A percentile compares a stretch with the other conserved stretches of the same genome.
phyloP scores from a whole-genome alignment of 2,888 invertebrate genomes.

The Monopis laevigella region DNA sequence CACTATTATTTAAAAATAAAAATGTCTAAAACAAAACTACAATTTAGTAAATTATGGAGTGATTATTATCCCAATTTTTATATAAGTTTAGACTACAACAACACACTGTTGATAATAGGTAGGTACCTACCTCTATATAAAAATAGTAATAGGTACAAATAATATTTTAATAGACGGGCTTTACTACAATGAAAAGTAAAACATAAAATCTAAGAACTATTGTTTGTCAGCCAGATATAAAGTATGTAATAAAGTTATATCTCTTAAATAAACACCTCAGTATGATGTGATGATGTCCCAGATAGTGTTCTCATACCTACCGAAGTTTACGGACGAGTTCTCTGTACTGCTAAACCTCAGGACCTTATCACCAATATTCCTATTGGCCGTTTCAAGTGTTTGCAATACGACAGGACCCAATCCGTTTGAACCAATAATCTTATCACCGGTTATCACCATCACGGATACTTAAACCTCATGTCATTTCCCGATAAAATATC shows the following conservation, averaged over 20 bases:
- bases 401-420: conserved; percentile 43
- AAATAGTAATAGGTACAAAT: too few relatives aligned
- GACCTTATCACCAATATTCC: conserved; percentile 40
- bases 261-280: conserved; percentile 45
- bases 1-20: too few relatives aligned
- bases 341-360: not conserved
- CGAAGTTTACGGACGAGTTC: conserved; percentile 29
- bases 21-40: too few relatives aligned
- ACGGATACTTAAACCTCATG: conserved; percentile 57
- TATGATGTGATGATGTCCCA: conserved; percentile 34
- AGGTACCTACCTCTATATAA: too few relatives aligned
- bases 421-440: conserved; percentile 51
- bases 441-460: conserved; percentile 51
- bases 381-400: conserved; percentile 61
- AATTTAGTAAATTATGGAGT: too few relatives aligned
- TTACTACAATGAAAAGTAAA: too few relatives aligned
- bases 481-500: conserved; percentile 58
- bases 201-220: too few relatives aligned
- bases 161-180: too few relatives aligned
- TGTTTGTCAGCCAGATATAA: conserved; percentile 28
- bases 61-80: too few relatives aligned
- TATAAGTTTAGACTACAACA: too few relatives aligned
- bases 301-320: conserved; percentile 39
- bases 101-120: too few relatives aligned
- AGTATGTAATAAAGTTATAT: conserved; percentile 61